Evolutionary conservation across 2,888 invertebrate genomes (phyloP), one percentile per base, ranked within the genome.

Genomic region (Omphaloscelis lunosa): DNA sequence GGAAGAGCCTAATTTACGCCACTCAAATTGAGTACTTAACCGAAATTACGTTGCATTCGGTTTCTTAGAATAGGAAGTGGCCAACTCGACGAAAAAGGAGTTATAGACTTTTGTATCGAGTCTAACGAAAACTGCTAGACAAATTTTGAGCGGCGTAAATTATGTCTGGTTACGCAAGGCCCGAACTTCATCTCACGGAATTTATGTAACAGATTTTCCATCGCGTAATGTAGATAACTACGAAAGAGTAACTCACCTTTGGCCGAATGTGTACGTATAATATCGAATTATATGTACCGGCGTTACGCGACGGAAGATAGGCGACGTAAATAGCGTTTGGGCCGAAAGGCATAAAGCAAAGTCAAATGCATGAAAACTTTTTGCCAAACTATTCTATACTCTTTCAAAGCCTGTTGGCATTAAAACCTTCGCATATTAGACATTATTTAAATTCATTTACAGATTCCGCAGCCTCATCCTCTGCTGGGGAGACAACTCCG

Each of bases 391-490:
- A 12, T 9, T 70, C 1, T 39, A 2, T 12, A 17, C 5, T 23
- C 8, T 73, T 4, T n/a, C 0, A 6, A 0, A 39, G 7, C 15
- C 12, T 17, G 17, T 23, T 5, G 12, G 1, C 6, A 6, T 20
- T 23, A 2, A 23, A 4, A 20, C 2, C 5, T 15, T 29, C 41
- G 5, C 7, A 39, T 58, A 34, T 1, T 63, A 17, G 48, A 66
- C 23, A 7, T 45, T 0, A 5, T 8, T 0, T 5, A 0, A 23
- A 29, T 79, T 78, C 8, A 9, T 29, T 83, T 90, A 0, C 92
- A 96, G 96, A 96, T 83, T 96, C 96, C 0, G 96, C 94, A 0
- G 96, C 96, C 0, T 95, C 96, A 0, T 96, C 96, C 0, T 96
- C 96, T 0, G 92, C 96, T 0, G 95, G 95, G 0, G 96, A 96